These are phyloP conservation scores for Pogonognathellus flavescens DNA, from an alignment of 1,140 invertebrate species.

Conservation along the genomic window DNA sequence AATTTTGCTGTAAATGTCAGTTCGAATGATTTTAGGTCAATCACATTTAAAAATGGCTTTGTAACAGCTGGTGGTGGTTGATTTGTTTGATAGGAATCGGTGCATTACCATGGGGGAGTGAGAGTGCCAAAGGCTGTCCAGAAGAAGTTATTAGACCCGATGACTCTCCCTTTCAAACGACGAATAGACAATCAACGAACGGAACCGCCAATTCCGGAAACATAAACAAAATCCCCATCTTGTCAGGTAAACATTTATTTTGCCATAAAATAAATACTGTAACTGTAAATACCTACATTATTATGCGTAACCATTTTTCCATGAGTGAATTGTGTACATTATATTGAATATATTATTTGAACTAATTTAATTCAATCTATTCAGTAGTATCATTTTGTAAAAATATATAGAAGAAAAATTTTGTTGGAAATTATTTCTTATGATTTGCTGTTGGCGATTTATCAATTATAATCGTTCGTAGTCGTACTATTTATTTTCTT, in stretches of 20 bases:
- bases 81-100: conserved; percentile 43
- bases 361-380: too few relatives aligned
- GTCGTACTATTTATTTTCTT: not conserved
- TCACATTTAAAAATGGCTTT: too few relatives aligned
- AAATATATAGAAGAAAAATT: too few relatives aligned
- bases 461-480: not conserved
- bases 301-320: too few relatives aligned
- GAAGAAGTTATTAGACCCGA: conserved; percentile 14
- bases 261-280: not conserved
- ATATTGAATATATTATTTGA: too few relatives aligned
- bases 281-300: too few relatives aligned
- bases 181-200: conserved; percentile 59
- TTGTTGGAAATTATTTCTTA: too few relatives aligned
- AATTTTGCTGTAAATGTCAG: too few relatives aligned
- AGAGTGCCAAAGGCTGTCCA: conserved; percentile 60
- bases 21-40: too few relatives aligned
- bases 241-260: conserved; percentile 18
- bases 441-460: not conserved
- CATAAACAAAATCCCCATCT: conserved; percentile 20
- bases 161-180: not conserved
- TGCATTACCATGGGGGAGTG: conserved; percentile 58
- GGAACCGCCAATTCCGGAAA: conserved; percentile 21
- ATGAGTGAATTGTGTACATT: too few relatives aligned
- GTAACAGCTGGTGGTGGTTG: not conserved
- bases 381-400: too few relatives aligned